Conservation (phyloP, 2,888 invertebrate species). For the Stenurella melanura region DNA sequence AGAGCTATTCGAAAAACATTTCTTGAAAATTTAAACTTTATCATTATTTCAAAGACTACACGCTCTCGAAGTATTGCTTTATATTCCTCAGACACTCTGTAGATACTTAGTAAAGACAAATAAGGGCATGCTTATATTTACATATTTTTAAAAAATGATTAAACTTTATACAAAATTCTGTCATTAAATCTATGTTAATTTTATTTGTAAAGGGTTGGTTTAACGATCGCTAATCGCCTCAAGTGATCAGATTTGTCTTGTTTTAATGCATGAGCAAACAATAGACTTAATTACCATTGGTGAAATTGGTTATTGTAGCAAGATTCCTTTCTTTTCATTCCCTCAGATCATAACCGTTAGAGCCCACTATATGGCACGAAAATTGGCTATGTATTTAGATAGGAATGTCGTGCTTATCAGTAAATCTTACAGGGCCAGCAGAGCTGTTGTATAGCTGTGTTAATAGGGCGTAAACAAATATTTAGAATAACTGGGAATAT, state of each 20-base stretch:
- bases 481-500: neutral
- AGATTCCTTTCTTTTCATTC: constrained; percentile 13
- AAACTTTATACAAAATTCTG: too few species aligned
- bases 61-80: too few species aligned
- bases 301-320: constrained; percentile 17
- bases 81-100: too few species aligned
- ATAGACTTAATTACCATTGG: constrained; percentile 5
- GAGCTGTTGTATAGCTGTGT: neutral
- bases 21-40: too few species aligned
- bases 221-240: neutral
- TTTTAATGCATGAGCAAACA: constrained; percentile 15
- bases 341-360: neutral
- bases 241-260: constrained; percentile 11
- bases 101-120: too few species aligned
- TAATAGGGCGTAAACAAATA: constrained; percentile 19
- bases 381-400: neutral
- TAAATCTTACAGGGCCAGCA: neutral
- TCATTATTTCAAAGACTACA: too few species aligned
- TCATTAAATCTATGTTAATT: constrained; percentile 1
- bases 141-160: too few species aligned
- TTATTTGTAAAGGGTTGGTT: constrained; percentile 1
- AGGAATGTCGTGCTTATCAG: neutral
- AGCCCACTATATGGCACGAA: neutral
- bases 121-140: too few species aligned
- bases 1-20: too few species aligned